Percentiles rank a stretch among this genome's conserved stretches.
Evolutionary conservation across 2,888 invertebrate species (phyloP).

Genomic region (Eupithecia subfuscata): DNA sequence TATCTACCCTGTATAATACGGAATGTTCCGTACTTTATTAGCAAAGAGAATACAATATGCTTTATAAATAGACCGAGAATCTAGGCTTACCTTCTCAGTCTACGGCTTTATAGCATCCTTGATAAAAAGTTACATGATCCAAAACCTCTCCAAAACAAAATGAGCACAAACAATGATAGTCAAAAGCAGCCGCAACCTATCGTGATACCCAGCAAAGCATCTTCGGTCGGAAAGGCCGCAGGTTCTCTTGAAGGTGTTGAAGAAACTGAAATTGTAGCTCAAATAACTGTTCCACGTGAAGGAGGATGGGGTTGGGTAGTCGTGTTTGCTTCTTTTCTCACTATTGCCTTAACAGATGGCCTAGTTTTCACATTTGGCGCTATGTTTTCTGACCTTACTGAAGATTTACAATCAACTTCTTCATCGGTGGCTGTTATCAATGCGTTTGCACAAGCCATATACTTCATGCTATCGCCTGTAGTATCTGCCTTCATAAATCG

Average conservation of each 20-base stretch:
- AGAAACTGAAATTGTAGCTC: constrained; percentile 77
- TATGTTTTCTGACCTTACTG: constrained; percentile 61
- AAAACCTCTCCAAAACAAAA: neutral
- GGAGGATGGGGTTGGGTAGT: constrained; percentile 80
- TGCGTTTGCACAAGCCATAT: constrained; percentile 69
- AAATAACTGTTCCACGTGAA: constrained; percentile 71
- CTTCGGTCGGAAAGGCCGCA: neutral
- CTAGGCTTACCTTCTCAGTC: too few relatives aligned
- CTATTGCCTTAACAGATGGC: constrained; percentile 69
- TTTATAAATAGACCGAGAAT: too few relatives aligned
- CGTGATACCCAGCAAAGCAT: neutral
- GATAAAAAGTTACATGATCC: neutral
- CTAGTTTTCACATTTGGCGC: constrained; percentile 72
- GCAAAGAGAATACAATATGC: too few relatives aligned
- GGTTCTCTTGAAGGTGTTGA: constrained; percentile 60
- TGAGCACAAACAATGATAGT: neutral
- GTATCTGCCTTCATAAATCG: constrained; percentile 75
- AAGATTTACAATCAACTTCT: constrained; percentile 59
- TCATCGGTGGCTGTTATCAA: constrained; percentile 67
- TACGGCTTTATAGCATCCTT: too few relatives aligned
- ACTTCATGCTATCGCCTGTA: constrained; percentile 67
- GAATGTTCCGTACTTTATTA: too few relatives aligned
- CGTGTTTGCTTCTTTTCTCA: constrained; percentile 61
- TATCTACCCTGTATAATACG: too few relatives aligned
- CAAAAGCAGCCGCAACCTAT: neutral